Evolutionary conservation across 2,113 vertebrate genomes (phyloP).

Genomic region (Callionymus lyra): DNA sequence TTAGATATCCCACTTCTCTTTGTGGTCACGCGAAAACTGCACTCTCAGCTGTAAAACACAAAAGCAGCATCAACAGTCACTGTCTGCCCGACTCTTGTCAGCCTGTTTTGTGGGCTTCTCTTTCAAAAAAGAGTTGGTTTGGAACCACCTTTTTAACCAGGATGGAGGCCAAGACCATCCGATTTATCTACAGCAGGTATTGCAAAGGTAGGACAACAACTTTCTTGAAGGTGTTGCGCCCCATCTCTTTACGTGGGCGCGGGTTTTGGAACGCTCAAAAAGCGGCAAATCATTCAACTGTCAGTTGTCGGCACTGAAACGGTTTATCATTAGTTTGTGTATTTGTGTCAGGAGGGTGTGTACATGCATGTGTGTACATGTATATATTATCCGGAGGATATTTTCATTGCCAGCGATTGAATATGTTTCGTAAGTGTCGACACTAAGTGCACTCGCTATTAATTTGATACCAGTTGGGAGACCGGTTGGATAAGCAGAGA

Average conservation of each 20-base stretch:
- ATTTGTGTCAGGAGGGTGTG: background rate
- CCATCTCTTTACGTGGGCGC: slow-evolving; percentile 16
- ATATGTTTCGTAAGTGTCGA: slow-evolving; percentile 34
- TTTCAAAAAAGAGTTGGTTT: slow-evolving; percentile 3
- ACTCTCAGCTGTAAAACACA: slow-evolving; percentile 61
- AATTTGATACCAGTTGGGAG: slow-evolving; percentile 51
- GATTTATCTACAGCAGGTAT: slow-evolving; percentile 49
- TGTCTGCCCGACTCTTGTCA: slow-evolving; percentile 18
- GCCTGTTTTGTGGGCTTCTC: slow-evolving; percentile 2
- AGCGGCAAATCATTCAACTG: slow-evolving; percentile 49
- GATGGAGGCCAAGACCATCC: slow-evolving; percentile 57
- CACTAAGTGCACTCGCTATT: slow-evolving; percentile 56
- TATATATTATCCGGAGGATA: slow-evolving; percentile 26
- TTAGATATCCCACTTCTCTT: slow-evolving; percentile 64
- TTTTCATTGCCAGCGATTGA: slow-evolving; percentile 41
- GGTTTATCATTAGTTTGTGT: slow-evolving; percentile 23
- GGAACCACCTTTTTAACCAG: slow-evolving; percentile 9
- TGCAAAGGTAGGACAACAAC: slow-evolving; percentile 61
- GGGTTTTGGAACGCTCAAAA: slow-evolving; percentile 27
- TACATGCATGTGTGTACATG: slow-evolving; percentile 4
- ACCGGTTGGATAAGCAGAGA: slow-evolving; percentile 19
- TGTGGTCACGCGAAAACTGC: slow-evolving; percentile 61
- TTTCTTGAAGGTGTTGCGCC: slow-evolving; percentile 12
- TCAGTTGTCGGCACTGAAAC: slow-evolving; percentile 45
- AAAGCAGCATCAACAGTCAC: slow-evolving; percentile 36